Base-by-base conservation (phyloP, 2,888 invertebrate genomes). In the Frankliniella intonsa region DNA sequence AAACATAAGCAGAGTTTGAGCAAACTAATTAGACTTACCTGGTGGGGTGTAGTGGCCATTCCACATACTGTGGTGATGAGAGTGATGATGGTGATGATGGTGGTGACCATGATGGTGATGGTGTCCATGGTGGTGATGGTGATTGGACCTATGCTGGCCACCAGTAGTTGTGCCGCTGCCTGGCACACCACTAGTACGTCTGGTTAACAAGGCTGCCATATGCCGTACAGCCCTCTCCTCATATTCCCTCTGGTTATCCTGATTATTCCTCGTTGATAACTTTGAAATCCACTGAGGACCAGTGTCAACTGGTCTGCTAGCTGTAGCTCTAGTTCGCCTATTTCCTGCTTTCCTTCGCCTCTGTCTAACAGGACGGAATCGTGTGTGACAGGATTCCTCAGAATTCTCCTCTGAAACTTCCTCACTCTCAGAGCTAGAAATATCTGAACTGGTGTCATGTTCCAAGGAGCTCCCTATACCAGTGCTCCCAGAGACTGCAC, bases 181-280 rank as follows among this genome's bases (percentile, higher is more conserved):
- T 12, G 69, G 69, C 25, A 76, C 69, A 3, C 80, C 84, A 50
- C 86, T 84, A 22, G 87, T 87, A 84, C 88, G 88, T 82, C 91
- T 89, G 0, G 91, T 91, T 83, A 94, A 89, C 25, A 92, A 88
- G 9, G 90, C 87, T 19, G 91, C 89, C 90, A 94, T 93, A 87
- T 93, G 92, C 81, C 92, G 89, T 84, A 93, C 91, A 0, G 93
- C 91, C 84, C 91, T 91, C 88, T 96, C 96, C 87, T 96, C 96
- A 86, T 92, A 93, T 83, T 95, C 93, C 9, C 96, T 89, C 87
- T 96, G 96, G 86, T 94, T 93, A 87, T 96, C 96, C 87, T 96
- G 96, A 89, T 96, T 96, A 86, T 94, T 94, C 84, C 96, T 91
- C 8, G 95, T 93, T 0, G 94, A 93, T 82, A 94, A 88, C 85